Base-by-base conservation (phyloP, 2,113 vertebrate genomes). In the Heptranchias perlo region DNA sequence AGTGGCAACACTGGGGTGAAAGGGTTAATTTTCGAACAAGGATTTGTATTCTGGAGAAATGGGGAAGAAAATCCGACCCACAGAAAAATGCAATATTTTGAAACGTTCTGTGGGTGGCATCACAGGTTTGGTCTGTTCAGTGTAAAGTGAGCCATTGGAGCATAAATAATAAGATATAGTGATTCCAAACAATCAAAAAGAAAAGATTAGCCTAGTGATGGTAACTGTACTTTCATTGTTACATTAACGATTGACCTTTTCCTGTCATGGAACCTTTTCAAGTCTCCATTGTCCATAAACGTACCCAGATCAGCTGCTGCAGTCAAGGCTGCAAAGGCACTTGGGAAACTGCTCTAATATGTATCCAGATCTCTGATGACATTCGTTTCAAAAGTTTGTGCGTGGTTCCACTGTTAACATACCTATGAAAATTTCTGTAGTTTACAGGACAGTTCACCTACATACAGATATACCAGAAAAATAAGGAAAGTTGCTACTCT, bases 101-200 rank as follows among this genome's bases (percentile, higher is more conserved):
- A 64, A 39, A 94, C 16, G 25, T 94, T 94, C 87, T 91, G 23
- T 91, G 87, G 61, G 58, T 64, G 61, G 91, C 61, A 64, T 94
- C 18, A 10, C 47, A 31, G 10, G 28, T 49, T 49, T 25, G 31
- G 8, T 44, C 78, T 82, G 78, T 39, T 44, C 49, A 28, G 10
- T 25, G 86, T 52, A 25, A 52, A 54, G 31, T 47, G 16, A 44
- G 5, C 39, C 44, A 82, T 18, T 49, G 25, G 86, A 89, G 49
- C 25, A 13, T 31, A 89, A 31, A 54, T 89, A 84, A 16, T 23
- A 16, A 13, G 31, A 21, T 73, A 82, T 39, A 31, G 49, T 89
- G 86, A 54, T 31, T 52, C 25, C 25, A 89, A 54, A 89, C 47
- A 89, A 31, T 11, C 54, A 64, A 49, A 94, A 21, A 31, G n/a